Evolutionary conservation across 2,888 invertebrate genomes (phyloP).

Genomic region (Eupsilia transversa): DNA sequence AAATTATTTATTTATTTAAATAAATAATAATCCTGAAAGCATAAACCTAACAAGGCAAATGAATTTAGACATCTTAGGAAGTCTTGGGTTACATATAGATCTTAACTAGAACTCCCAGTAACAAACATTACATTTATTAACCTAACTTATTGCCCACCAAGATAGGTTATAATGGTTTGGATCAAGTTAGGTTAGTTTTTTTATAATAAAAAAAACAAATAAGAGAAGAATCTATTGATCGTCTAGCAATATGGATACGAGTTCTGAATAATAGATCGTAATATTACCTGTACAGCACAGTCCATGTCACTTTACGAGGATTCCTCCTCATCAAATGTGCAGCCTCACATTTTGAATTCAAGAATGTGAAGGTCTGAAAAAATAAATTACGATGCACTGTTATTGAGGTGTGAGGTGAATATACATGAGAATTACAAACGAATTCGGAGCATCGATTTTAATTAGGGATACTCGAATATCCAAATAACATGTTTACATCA

Average conservation of each 20-base stretch:
- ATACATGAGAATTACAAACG: neutral
- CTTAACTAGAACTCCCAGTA: neutral
- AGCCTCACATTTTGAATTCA: constrained; percentile 99
- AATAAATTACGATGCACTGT: neutral
- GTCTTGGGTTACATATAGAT: no score
- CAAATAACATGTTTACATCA: constrained; percentile 32
- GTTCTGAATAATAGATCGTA: neutral
- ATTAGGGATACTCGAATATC: neutral
- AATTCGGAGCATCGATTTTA: neutral
- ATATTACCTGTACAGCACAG: constrained; percentile 96
- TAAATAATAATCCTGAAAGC: neutral
- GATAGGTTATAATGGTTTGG: constrained; percentile 11
- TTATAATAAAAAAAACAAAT: neutral
- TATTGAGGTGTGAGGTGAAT: no score
- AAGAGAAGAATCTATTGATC: no score
- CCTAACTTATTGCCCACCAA: neutral
- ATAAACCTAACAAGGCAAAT: neutral
- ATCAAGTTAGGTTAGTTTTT: constrained; percentile 26
- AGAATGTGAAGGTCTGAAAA: constrained; percentile 97
- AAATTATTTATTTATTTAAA: no score
- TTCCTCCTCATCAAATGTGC: constrained; percentile 99
- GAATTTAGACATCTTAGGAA: neutral
- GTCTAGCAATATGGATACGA: no score
- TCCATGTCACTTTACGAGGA: constrained; percentile 99
- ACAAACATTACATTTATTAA: neutral